These are phyloP conservation scores for Orientallactaga bullata DNA, from an alignment of 2,113 vertebrate genomes.

Conservation along the genomic window DNA sequence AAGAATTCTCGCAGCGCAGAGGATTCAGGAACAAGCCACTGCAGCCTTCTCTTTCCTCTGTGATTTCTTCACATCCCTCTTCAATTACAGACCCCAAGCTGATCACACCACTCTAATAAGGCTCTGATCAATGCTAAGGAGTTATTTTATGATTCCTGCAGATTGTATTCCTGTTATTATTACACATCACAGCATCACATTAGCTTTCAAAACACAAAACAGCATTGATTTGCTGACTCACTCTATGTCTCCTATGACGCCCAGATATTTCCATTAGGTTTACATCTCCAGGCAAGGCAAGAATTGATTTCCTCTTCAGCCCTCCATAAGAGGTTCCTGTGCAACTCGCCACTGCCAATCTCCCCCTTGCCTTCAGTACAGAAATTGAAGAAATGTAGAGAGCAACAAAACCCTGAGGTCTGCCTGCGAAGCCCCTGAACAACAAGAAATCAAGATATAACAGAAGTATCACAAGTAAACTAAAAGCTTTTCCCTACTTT, in stretches of 20 bases:
- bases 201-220: slow-evolving; percentile 78
- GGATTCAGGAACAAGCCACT: slow-evolving; percentile 43
- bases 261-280: slow-evolving; percentile 73
- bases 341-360: not conserved
- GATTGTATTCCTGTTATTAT: slow-evolving; percentile 73
- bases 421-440: slow-evolving; percentile 43
- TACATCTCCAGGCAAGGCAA: slow-evolving; percentile 73
- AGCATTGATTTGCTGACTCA: slow-evolving; percentile 80
- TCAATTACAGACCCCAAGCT: slow-evolving; percentile 73
- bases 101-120: slow-evolving; percentile 64
- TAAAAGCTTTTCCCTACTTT: slow-evolving; percentile 43
- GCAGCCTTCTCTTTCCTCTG: slow-evolving; percentile 39
- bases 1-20: not conserved
- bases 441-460: slow-evolving; percentile 54
- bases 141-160: slow-evolving; percentile 76
- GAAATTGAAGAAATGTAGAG: slow-evolving; percentile 41
- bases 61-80: slow-evolving; percentile 64
- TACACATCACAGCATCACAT: slow-evolving; percentile 74
- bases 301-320: slow-evolving; percentile 73
- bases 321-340: slow-evolving; percentile 68
- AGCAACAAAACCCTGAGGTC: slow-evolving; percentile 53
- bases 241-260: slow-evolving; percentile 70
- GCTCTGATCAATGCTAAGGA: slow-evolving; percentile 73
- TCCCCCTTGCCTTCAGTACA: not conserved
- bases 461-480: slow-evolving; percentile 58